Evolutionary conservation across 1,140 invertebrate genomes (phyloP).

Genomic region (Sitobion miscanthi): DNA sequence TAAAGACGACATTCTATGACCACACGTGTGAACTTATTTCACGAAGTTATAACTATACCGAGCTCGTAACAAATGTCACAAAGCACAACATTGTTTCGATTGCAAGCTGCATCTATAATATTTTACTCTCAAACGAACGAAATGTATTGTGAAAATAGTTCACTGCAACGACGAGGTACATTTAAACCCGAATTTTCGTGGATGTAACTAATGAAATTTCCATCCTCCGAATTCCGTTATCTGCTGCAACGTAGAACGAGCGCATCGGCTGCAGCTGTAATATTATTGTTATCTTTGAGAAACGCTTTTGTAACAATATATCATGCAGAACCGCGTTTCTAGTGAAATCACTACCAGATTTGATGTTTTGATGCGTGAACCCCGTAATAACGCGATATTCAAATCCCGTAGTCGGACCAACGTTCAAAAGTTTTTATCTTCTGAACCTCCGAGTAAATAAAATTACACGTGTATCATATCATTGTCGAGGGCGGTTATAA

Average conservation of each 20-base stretch:
- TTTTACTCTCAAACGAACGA: too few species aligned
- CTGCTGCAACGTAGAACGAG: neutral
- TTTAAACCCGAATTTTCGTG: neutral
- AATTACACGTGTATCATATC: neutral
- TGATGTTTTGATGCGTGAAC: neutral
- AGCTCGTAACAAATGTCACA: too few species aligned
- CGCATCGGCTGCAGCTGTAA: neutral
- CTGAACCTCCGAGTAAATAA: neutral
- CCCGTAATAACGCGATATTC: neutral
- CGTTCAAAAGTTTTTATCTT: conserved; percentile 2
- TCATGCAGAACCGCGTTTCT: neutral
- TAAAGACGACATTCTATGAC: too few species aligned
- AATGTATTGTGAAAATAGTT: neutral
- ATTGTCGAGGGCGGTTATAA: too few species aligned
- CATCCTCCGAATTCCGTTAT: neutral
- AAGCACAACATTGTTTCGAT: too few species aligned
- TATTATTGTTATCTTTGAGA: neutral
- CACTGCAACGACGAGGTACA: neutral
- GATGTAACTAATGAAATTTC: neutral
- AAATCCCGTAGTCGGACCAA: neutral
- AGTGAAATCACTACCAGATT: neutral
- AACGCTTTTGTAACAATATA: neutral
- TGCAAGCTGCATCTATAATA: too few species aligned
- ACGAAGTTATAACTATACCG: too few species aligned
- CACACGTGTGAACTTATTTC: too few species aligned